phyloP scores from a whole-genome alignment of 1,140 invertebrate genomes.

The Hyles euphorbiae region DNA sequence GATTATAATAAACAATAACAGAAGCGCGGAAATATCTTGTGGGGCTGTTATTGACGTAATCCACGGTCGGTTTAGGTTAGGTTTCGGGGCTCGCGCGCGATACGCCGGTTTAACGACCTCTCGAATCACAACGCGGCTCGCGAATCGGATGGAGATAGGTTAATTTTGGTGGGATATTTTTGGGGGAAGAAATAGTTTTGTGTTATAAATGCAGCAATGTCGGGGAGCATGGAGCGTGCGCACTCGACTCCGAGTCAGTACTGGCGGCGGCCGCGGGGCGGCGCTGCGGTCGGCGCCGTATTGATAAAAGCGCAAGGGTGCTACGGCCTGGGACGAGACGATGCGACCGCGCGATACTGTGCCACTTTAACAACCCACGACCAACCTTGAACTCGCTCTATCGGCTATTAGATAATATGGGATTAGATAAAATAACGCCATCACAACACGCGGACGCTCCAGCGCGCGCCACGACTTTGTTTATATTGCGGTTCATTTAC shows the following conservation, averaged over 20 bases:
- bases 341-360: slow-evolving; percentile 27
- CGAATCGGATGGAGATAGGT: slow-evolving; percentile 24
- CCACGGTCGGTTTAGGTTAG: slow-evolving; percentile 27
- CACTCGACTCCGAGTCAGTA: slow-evolving; percentile 44
- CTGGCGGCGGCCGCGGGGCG: slow-evolving; percentile 51
- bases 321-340: slow-evolving; percentile 30
- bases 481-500: slow-evolving; percentile 20
- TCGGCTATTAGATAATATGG: slow-evolving; percentile 59
- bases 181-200: slow-evolving; percentile 41
- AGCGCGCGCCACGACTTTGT: slow-evolving; percentile 15
- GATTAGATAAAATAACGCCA: slow-evolving; percentile 35
- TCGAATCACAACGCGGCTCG: slow-evolving; percentile 22
- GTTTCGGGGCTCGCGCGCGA: slow-evolving; percentile 20
- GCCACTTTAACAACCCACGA: slow-evolving; percentile 36
- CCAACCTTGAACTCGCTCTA: slow-evolving; percentile 65
- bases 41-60: slow-evolving; percentile 44
- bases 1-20: slow-evolving; percentile 52
- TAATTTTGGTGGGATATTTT: slow-evolving; percentile 55
- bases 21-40: slow-evolving; percentile 26
- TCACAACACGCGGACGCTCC: slow-evolving; percentile 13
- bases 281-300: slow-evolving; percentile 45
- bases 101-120: slow-evolving; percentile 11
- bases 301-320: slow-evolving; percentile 67
- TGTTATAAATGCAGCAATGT: slow-evolving; percentile 53
- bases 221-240: slow-evolving; percentile 57